Conservation (phyloP, 2,113 vertebrate genomes). For the Rhineura floridana region DNA sequence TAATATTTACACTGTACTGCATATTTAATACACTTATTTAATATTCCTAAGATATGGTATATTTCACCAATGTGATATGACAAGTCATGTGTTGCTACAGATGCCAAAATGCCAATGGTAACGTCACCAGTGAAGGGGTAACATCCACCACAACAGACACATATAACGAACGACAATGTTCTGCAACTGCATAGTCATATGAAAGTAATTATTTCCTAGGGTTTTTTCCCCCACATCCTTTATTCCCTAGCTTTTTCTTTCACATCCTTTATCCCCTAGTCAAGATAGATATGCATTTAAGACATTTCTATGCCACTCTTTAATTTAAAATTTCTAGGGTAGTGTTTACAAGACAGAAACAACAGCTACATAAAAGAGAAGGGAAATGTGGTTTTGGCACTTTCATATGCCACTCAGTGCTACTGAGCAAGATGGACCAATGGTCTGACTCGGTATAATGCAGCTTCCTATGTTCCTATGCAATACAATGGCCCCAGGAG, state of each 20-base stretch:
- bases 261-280: neutral
- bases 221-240: neutral
- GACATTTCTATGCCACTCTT: neutral
- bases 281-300: neutral
- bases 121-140: slow-evolving; percentile 33
- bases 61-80: slow-evolving; percentile 57
- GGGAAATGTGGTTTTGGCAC: neutral
- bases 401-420: neutral
- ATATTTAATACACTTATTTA: slow-evolving; percentile 48
- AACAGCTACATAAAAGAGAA: neutral
- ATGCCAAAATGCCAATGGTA: neutral
- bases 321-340: neutral
- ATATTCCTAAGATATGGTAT: slow-evolving; percentile 37
- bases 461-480: neutral
- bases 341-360: neutral
- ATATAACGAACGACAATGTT: slow-evolving; percentile 33
- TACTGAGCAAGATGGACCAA: too few relatives aligned
- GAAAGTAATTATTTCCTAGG: neutral
- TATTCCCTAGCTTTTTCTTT: neutral
- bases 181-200: slow-evolving; percentile 25
- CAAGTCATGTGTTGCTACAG: slow-evolving; percentile 45
- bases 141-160: slow-evolving; percentile 29
- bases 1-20: slow-evolving; percentile 40
- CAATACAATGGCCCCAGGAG: too few relatives aligned
- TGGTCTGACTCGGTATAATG: too few relatives aligned